Percentiles rank a stretch among this genome's conserved stretches.
These are phyloP conservation scores for Cochlearius cochlearius DNA, from an alignment of 2,113 vertebrate species.

Conservation along the genomic window DNA sequence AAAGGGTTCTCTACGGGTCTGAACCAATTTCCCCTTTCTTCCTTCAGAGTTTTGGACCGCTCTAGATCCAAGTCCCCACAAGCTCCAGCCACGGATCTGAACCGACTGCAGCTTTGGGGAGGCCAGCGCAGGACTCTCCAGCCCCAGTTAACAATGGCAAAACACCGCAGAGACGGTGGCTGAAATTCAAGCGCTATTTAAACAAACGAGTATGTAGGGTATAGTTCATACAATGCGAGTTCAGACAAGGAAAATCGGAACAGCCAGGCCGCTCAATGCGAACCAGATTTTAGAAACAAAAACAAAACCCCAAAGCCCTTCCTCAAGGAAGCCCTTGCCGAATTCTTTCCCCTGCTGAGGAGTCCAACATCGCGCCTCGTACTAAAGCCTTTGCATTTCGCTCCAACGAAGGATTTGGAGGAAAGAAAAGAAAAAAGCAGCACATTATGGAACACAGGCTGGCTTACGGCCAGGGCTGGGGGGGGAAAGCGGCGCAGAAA, in stretches of 20 bases:
- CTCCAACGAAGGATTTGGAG: conserved; percentile 31
- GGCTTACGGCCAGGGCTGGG: conserved; percentile 3
- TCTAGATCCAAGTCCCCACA: background rate
- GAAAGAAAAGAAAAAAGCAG: background rate
- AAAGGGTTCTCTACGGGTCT: background rate
- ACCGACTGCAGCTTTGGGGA: background rate
- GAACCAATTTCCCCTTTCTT: background rate
- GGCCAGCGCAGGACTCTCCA: background rate
- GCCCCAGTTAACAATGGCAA: conserved; percentile 39
- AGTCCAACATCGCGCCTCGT: conserved; percentile 43
- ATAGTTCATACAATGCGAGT: conserved; percentile 20
- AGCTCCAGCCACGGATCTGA: background rate
- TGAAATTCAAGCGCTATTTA: conserved; percentile 47
- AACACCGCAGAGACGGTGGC: background rate
- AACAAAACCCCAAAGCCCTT: conserved; percentile 58
- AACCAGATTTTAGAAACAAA: conserved; percentile 63
- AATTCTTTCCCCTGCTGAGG: conserved; percentile 51
- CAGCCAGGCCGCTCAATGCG: conserved; percentile 43
- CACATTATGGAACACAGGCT: conserved; percentile 16
- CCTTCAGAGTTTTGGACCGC: background rate
- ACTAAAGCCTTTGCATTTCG: conserved; percentile 15
- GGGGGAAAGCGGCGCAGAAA: conserved; percentile 7
- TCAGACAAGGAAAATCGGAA: conserved; percentile 55
- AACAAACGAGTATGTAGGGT: conserved; percentile 41
- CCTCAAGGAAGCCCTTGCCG: conserved; percentile 46